Percentiles rank a stretch among this genome's conserved stretches.
phyloP scores from a whole-genome alignment of 2,113 vertebrate genomes.

The Macquaria australasica region DNA sequence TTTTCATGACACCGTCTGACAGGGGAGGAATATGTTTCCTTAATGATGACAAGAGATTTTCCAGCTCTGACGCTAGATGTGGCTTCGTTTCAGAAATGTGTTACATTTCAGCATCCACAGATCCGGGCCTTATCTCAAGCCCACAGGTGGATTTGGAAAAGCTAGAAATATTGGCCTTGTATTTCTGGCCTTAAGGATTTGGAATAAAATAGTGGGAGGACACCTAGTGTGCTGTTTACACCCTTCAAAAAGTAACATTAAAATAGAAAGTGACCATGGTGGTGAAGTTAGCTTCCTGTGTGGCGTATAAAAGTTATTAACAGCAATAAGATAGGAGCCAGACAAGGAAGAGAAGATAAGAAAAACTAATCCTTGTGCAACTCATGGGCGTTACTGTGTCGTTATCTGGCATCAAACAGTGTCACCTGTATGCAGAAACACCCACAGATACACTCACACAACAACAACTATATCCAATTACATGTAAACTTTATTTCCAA shows the following conservation, averaged over 20 bases:
- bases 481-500: constrained; percentile 71
- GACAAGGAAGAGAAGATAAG: constrained; percentile 14
- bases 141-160: constrained; percentile 16
- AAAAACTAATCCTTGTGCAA: neutral
- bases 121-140: constrained; percentile 14
- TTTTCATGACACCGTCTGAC: constrained; percentile 32
- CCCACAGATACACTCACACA: neutral
- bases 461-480: neutral
- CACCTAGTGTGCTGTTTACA: neutral
- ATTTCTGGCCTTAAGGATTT: neutral
- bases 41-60: constrained; percentile 7
- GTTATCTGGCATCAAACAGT: constrained; percentile 16
- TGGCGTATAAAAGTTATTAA: neutral
- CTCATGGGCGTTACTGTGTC: neutral
- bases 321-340: neutral
- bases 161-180: neutral
- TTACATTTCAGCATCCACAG: constrained; percentile 11
- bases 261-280: neutral
- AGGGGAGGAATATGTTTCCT: constrained; percentile 25
- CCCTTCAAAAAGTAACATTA: neutral
- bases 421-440: neutral
- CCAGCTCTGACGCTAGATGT: neutral
- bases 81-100: constrained; percentile 22
- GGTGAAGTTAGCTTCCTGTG: neutral
- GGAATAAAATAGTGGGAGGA: neutral